phyloP scores from a whole-genome alignment of 1,140 invertebrate species.

The Nasonia vitripennis region DNA sequence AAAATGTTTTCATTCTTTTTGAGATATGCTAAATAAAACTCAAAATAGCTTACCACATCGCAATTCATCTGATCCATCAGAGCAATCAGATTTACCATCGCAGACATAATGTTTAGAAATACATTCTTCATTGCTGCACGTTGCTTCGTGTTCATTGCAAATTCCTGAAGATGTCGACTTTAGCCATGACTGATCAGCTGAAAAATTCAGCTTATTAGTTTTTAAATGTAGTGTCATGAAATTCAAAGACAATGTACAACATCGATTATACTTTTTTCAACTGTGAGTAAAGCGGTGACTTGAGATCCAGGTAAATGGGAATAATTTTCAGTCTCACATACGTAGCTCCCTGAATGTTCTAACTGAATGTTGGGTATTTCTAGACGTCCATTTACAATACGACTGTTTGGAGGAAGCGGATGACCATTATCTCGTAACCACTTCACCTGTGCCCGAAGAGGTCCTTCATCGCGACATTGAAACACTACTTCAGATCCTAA shows the following conservation, averaged over 20 bases:
- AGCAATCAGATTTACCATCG: conserved; percentile 87
- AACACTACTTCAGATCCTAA: conserved; percentile 92
- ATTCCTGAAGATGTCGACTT: conserved; percentile 71
- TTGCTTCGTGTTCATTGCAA: conserved; percentile 88
- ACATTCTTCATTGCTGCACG: conserved; percentile 93
- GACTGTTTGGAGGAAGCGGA: conserved; percentile 82
- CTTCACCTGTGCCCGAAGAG: conserved; percentile 82
- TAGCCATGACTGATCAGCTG: conserved; percentile 71
- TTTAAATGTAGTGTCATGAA: neutral
- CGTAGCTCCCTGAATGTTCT: conserved; percentile 85
- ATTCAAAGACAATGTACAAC: neutral
- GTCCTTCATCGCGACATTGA: conserved; percentile 92
- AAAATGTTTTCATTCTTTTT: too few relatives aligned
- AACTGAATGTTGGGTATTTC: conserved; percentile 90
- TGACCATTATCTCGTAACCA: conserved; percentile 84
- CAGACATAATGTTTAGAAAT: conserved; percentile 89
- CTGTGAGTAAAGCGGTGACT: conserved; percentile 80
- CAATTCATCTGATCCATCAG: conserved; percentile 92
- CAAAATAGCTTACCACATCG: conserved; percentile 83
- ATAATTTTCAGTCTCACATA: conserved; percentile 86
- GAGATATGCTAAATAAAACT: too few relatives aligned
- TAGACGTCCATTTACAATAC: conserved; percentile 84
- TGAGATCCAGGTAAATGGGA: conserved; percentile 76
- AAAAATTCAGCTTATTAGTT: conserved; percentile 15
- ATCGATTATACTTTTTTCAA: conserved; percentile 79